phyloP scores from a whole-genome alignment of 2,888 invertebrate species.

The Dorcus hopei region DNA sequence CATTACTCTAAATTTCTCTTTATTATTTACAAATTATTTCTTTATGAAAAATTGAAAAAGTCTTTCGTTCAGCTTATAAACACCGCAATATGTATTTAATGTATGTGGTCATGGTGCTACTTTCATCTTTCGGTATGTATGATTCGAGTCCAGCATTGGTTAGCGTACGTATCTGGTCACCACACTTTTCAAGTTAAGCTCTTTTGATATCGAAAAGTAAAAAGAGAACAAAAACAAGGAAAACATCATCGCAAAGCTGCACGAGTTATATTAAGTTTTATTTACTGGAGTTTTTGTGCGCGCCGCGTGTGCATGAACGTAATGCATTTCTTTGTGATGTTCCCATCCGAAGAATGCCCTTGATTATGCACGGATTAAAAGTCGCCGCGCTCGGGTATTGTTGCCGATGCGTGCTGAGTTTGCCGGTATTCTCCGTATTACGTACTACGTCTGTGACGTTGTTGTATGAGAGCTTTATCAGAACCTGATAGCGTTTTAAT shows the following conservation, averaged over 20 bases:
- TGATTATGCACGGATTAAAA: slow-evolving; percentile 3
- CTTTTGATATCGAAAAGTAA: too few species aligned
- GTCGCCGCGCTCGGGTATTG: not conserved
- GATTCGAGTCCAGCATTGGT: too few species aligned
- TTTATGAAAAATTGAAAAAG: too few species aligned
- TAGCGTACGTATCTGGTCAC: too few species aligned
- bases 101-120: too few species aligned
- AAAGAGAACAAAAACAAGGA: too few species aligned
- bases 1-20: too few species aligned
- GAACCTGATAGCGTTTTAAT: slow-evolving; percentile 1
- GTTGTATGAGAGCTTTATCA: not conserved
- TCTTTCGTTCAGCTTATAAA: too few species aligned
- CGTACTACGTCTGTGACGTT: not conserved
- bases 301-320: not conserved
- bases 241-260: not conserved
- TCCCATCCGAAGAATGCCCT: not conserved
- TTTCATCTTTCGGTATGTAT: too few species aligned
- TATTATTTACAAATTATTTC: too few species aligned
- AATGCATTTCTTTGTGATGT: slow-evolving; percentile 1
- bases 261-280: not conserved
- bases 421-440: not conserved
- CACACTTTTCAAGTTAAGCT: too few species aligned
- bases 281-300: not conserved
- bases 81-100: too few species aligned
- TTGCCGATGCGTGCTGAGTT: slow-evolving; percentile 1